A percentile compares a stretch with the other conserved stretches of the same genome.
These are phyloP conservation scores for Chinchilla lanigera DNA, from an alignment of 2,113 vertebrate species.

Conservation along the genomic window DNA sequence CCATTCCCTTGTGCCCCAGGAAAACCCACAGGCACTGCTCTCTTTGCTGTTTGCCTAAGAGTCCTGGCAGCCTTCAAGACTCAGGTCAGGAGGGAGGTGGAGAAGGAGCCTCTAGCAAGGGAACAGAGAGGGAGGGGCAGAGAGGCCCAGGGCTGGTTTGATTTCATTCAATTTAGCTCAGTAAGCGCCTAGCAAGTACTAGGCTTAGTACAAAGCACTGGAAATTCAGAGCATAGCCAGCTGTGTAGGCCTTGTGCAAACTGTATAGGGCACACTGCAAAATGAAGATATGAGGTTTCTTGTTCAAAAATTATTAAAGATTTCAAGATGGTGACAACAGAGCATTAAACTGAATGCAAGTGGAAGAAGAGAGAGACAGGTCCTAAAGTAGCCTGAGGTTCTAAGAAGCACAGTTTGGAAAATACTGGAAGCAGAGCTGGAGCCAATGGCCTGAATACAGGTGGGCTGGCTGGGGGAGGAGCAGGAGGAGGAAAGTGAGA, in stretches of 20 bases:
- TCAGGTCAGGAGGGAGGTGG: neutral
- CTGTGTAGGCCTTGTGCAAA: neutral
- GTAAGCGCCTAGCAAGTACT: neutral
- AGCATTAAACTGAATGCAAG: neutral
- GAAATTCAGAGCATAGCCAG: neutral
- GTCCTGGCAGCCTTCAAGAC: neutral
- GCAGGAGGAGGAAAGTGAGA: neutral
- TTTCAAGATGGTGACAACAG: neutral
- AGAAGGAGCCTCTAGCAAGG: neutral
- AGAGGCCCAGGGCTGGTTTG: neutral
- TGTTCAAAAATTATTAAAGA: constrained; percentile 1
- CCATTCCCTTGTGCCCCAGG: neutral
- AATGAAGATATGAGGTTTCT: neutral
- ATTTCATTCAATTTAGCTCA: neutral
- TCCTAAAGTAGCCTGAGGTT: neutral
- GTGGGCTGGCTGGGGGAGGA: neutral
- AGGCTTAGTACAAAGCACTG: neutral
- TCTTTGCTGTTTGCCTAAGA: neutral
- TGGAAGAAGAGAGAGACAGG: neutral
- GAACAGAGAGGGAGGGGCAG: neutral
- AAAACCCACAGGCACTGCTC: neutral
- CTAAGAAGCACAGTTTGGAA: neutral
- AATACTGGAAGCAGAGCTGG: neutral
- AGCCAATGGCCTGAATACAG: neutral
- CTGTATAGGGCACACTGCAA: neutral